Conservation (phyloP, 2,888 invertebrate species). For the Plutella xylostella region DNA sequence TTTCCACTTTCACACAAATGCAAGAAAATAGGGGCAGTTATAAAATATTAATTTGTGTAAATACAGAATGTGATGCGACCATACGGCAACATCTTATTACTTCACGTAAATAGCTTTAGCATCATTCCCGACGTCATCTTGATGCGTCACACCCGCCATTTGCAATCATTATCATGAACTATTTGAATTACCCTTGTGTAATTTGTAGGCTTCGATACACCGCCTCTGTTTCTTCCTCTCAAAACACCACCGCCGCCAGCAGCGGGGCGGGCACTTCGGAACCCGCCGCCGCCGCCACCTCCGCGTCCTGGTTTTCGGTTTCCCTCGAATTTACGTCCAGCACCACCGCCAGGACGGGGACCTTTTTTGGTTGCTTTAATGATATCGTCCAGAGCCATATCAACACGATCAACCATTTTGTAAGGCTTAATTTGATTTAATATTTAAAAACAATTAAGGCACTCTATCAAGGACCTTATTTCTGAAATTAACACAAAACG, state of each 20-base stretch:
- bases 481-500: not conserved
- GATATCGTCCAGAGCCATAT: conserved; percentile 97
- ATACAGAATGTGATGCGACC: too few relatives aligned
- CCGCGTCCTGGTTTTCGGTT: conserved; percentile 52
- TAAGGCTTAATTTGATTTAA: not conserved
- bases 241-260: conserved; percentile 70
- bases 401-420: conserved; percentile 91
- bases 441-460: not conserved
- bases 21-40: too few relatives aligned
- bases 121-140: conserved; percentile 5
- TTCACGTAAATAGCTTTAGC: too few relatives aligned
- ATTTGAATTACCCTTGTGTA: conserved; percentile 76
- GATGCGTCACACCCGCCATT: conserved; percentile 60
- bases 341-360: conserved; percentile 69
- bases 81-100: too few relatives aligned
- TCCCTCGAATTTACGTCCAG: conserved; percentile 58
- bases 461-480: not conserved
- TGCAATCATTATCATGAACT: conserved; percentile 51
- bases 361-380: conserved; percentile 87
- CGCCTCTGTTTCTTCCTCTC: conserved; percentile 80
- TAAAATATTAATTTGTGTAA: too few relatives aligned
- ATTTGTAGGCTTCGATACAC: conserved; percentile 72
- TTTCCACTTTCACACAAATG: too few relatives aligned
- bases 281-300: conserved; percentile 44
- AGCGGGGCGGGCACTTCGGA: conserved; percentile 51